These are phyloP conservation scores for Aphidius gifuensis DNA, from an alignment of 1,140 invertebrate genomes.

Conservation along the genomic window DNA sequence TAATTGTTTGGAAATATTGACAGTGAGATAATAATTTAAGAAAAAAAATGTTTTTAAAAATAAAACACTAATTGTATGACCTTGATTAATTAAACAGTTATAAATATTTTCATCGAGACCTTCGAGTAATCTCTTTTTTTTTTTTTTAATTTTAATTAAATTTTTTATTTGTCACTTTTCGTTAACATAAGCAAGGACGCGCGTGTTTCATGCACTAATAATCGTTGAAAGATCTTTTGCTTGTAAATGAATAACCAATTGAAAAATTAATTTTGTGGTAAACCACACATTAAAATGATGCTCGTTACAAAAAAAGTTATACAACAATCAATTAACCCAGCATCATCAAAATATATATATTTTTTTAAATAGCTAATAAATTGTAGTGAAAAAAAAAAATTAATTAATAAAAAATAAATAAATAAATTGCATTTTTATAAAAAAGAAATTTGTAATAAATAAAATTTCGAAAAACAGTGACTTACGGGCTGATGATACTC, in stretches of 20 bases:
- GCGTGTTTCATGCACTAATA: slow-evolving; percentile 14
- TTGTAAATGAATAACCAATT: background rate
- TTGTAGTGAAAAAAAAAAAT: background rate
- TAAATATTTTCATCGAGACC: slow-evolving; percentile 12
- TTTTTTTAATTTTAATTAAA: background rate
- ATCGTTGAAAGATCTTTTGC: slow-evolving; percentile 6
- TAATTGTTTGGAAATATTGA: too few relatives aligned
- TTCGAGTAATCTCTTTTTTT: slow-evolving; percentile 4
- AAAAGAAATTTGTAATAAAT: background rate
- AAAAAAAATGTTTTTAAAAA: too few relatives aligned
- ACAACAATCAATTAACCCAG: too few relatives aligned
- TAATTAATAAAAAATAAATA: background rate
- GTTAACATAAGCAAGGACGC: slow-evolving; percentile 4
- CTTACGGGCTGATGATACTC: background rate
- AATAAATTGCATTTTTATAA: background rate
- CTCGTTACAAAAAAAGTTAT: too few relatives aligned
- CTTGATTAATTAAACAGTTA: slow-evolving; percentile 11
- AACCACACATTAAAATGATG: too few relatives aligned
- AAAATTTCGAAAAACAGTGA: background rate
- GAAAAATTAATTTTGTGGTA: too few relatives aligned
- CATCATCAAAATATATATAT: background rate
- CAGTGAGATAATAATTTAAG: too few relatives aligned
- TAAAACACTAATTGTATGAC: background rate
- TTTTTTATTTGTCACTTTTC: background rate
- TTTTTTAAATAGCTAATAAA: background rate